Base-by-base conservation (phyloP, 2,888 invertebrate genomes). In the Hofmannophila pseudospretella region DNA sequence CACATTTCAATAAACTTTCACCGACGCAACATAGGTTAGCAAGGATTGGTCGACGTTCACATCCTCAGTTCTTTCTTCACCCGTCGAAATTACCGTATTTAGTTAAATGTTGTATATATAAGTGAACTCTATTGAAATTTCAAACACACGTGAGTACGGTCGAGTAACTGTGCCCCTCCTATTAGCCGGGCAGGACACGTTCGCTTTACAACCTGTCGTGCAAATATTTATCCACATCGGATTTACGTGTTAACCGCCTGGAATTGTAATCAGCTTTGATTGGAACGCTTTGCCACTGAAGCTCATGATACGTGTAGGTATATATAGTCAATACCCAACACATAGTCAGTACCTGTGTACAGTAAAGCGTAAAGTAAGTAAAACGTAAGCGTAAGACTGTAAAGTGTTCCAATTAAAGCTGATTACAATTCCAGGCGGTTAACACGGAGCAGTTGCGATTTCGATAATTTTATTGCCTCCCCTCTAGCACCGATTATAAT, bases 201-300 rank as follows among this genome's bases (percentile, higher is more conserved):
- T 64, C 73, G 62, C 66, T 66, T 72, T 74, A 77, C 77, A 76
- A 73, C 77, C 80, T 78, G 82, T 78, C 82, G 75, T 71, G 77
- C 78, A 84, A 85, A 85, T 82, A 84, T 85, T 85, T 85, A 80
- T 79, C 74, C 74, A 71, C 78, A 72, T 74, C 63, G 76, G 76
- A 78, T 81, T 84, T 75, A 80, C 81, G 78, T 75, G 77, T 72
- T 71, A 69, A 74, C 72, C 73, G 68, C 59, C 51, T 63, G 64
- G 81, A 81, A 82, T 85, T 54, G 78, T 85, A 82, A 84, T 79
- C 78, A 42, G 43, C 39, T 38, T 30, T 40, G 35, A 33, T 31
- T 36, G 33, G 39, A 31, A 29, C 32, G 33, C 28, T 37, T 25
- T 32, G 36, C 23, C 27, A 28, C 14, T 32, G 39, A 36, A 28